Evolutionary conservation across 2,888 invertebrate genomes (phyloP), one percentile per base, ranked within the genome.

Genomic region (Ophion slaviceki): DNA sequence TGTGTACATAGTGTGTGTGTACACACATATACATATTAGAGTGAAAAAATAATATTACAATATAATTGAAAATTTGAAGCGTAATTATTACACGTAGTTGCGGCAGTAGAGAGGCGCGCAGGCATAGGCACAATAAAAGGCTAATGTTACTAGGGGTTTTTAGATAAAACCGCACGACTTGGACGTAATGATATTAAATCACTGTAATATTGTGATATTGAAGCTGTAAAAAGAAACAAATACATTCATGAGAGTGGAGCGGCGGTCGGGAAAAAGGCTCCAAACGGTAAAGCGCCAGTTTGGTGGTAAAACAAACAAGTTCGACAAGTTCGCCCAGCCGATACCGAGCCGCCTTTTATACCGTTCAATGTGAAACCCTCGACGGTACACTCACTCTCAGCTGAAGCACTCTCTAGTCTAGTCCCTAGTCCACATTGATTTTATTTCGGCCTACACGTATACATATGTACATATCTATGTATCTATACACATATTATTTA

Each of bases 71-170:
- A 66, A 62, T 81, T 74, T 79, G 78, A 82, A 80, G 82, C 80
- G 87, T 82, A 74, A 77, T 76, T 40, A 72, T 75, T 76, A 78
- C 80, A 80, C 83, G 82, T 85, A 87, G 84, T 86, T 84, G 88
- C 89, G 90, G 88, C 88, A 90, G 91, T 92, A 91, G 91, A 88
- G 89, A 90, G 91, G 90, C 91, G 90, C 91, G 89, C 91, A 92
- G 90, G 91, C 89, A 89, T 92, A 91, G 91, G 89, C 88, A 91
- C 87, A 89, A 88, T n/a, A 80, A 67, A 74, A 86, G 83, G 80
- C 88, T 88, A 86, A 88, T 89, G 89, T 88, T 89, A 86, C 84
- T 76, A 89, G 90, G 87, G 90, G 88, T 81, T 81, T 82, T 89
- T 87, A 90, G 91, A 90, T 90, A 87, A 89, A 87, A 88, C 87